Conservation (phyloP, 2,888 invertebrate species). For the Rotaria socialis region DNA sequence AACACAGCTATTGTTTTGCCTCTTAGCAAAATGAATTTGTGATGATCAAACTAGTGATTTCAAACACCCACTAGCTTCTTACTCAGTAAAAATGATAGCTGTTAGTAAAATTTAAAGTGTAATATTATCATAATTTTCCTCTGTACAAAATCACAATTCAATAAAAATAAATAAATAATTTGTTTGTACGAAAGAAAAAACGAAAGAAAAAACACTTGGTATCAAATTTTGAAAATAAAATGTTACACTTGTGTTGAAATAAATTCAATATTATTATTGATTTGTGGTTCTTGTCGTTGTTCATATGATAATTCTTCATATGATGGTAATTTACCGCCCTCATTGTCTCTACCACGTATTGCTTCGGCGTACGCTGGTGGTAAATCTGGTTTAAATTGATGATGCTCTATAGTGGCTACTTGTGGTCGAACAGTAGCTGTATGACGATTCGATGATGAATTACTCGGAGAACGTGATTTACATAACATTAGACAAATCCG, state of each 20-base stretch:
- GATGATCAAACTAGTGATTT: too few species aligned
- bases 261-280: not conserved
- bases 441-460: not conserved
- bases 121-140: not conserved
- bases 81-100: too few species aligned
- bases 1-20: too few species aligned
- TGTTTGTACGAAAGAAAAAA: not conserved
- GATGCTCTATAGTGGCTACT: not conserved
- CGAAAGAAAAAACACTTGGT: not conserved
- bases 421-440: not conserved
- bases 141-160: not conserved
- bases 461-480: not conserved
- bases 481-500: conserved; percentile 33
- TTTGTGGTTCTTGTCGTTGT: not conserved
- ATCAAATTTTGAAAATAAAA: not conserved
- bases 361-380: conserved; percentile 18
- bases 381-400: conserved; percentile 22
- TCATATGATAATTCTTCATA: conserved; percentile 6
- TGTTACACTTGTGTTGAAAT: not conserved
- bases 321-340: not conserved
- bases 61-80: too few species aligned
- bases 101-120: not conserved
- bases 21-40: too few species aligned
- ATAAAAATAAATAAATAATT: not conserved
- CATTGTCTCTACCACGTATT: not conserved